A percentile compares a stretch with the other conserved stretches of the same genome.
Evolutionary conservation across 2,797 vertebrate species (phyloP).

Genomic region (Alcedo atthis): DNA sequence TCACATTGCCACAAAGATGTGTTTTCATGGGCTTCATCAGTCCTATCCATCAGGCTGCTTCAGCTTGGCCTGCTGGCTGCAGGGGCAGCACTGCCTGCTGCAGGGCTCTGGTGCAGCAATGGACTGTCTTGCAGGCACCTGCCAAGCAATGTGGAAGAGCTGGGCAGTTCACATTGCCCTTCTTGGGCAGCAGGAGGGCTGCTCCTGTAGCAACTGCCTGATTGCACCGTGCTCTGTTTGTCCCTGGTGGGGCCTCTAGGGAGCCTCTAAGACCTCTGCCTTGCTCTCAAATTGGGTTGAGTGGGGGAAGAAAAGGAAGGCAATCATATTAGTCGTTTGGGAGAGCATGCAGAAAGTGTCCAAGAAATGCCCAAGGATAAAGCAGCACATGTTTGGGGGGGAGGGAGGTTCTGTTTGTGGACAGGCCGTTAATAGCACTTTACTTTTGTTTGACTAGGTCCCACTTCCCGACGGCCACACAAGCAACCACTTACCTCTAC

Average conservation of each 20-base stretch:
- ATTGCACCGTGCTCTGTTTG: background rate
- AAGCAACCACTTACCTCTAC: constrained; percentile 84
- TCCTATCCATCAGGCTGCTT: background rate
- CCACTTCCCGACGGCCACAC: constrained; percentile 81
- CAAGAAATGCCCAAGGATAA: background rate
- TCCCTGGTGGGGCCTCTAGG: background rate
- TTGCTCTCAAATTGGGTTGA: background rate
- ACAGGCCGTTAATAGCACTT: background rate
- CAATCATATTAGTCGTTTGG: background rate
- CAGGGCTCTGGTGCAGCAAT: background rate
- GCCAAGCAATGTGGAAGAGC: background rate
- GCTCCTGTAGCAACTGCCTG: background rate
- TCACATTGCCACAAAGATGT: background rate
- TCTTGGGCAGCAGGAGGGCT: background rate
- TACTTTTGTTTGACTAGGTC: constrained; percentile 71
- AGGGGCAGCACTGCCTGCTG: background rate
- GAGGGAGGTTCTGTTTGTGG: background rate
- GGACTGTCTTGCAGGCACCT: background rate
- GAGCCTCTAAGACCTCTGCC: background rate
- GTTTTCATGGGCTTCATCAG: background rate
- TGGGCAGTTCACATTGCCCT: background rate
- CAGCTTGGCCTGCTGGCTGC: background rate
- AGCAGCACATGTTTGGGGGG: background rate
- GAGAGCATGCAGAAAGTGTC: background rate
- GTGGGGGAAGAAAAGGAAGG: background rate